Evolutionary conservation across 1,140 invertebrate species (phyloP).

Genomic region (Nephila pilipes): DNA sequence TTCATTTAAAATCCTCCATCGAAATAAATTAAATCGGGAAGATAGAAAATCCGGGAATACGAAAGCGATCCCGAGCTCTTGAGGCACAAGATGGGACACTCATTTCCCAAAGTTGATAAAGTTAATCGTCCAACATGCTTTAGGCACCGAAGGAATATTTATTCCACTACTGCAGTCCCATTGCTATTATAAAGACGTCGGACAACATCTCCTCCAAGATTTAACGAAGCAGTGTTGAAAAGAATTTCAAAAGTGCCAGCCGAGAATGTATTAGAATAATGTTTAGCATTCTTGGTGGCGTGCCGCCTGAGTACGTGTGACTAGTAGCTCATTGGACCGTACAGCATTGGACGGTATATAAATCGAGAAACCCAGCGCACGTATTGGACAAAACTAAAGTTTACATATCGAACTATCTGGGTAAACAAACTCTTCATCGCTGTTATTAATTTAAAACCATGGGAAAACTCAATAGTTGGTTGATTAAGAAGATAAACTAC

Average conservation of each 20-base stretch:
- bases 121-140: slow-evolving; percentile 27
- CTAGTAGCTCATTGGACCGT: background rate
- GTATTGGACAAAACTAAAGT: slow-evolving; percentile 39
- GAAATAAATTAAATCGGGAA: slow-evolving; percentile 23
- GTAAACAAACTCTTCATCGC: slow-evolving; percentile 43
- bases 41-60: slow-evolving; percentile 16
- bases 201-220: background rate
- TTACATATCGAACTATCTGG: slow-evolving; percentile 28
- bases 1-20: slow-evolving; percentile 34
- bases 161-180: slow-evolving; percentile 5
- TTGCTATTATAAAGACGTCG: slow-evolving; percentile 10
- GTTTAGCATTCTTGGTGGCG: slow-evolving; percentile 45
- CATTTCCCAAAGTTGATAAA: slow-evolving; percentile 26
- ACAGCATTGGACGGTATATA: background rate
- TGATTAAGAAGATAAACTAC: slow-evolving; percentile 51
- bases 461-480: slow-evolving; percentile 53
- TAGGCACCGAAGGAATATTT: slow-evolving; percentile 38
- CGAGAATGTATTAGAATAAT: slow-evolving; percentile 63
- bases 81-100: slow-evolving; percentile 6
- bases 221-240: slow-evolving; percentile 32
- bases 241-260: slow-evolving; percentile 45
- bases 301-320: slow-evolving; percentile 43
- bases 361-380: slow-evolving; percentile 55
- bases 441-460: slow-evolving; percentile 68
- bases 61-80: background rate